These are phyloP conservation scores for Coluber constrictor DNA, from an alignment of 2,797 vertebrate species.

Conservation along the genomic window DNA sequence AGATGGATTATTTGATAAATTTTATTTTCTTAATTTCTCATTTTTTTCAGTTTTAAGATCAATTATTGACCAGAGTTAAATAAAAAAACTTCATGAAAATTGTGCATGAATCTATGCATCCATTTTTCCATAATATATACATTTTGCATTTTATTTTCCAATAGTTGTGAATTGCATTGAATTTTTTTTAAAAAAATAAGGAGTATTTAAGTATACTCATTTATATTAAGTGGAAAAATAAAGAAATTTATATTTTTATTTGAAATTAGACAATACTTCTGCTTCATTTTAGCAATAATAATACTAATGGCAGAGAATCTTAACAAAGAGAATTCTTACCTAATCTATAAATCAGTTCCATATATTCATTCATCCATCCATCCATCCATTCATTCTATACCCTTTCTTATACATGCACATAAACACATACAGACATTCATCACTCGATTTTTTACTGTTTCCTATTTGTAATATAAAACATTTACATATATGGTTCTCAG, in stretches of 20 bases:
- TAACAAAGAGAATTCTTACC: neutral
- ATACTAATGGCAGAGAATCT: neutral
- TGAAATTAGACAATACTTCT: neutral
- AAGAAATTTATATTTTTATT: neutral
- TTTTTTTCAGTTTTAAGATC: neutral
- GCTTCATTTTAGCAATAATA: neutral
- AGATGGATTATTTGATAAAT: neutral
- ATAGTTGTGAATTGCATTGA: neutral
- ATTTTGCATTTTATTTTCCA: neutral
- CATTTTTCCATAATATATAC: neutral
- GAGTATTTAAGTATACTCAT: neutral
- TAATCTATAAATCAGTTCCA: neutral
- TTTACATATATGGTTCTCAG: neutral
- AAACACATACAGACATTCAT: neutral
- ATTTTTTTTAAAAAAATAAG: neutral
- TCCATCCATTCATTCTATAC: neutral
- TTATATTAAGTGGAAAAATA: neutral
- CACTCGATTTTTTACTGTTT: neutral
- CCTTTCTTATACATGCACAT: neutral
- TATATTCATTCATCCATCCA: neutral
- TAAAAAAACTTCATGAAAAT: neutral
- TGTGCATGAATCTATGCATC: neutral
- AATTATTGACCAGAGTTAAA: neutral
- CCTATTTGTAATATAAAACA: neutral
- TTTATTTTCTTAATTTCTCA: neutral